Percentiles rank a stretch among this genome's conserved stretches.
Evolutionary conservation across 2,113 vertebrate species (phyloP).

Genomic region (Cervus canadensis): DNA sequence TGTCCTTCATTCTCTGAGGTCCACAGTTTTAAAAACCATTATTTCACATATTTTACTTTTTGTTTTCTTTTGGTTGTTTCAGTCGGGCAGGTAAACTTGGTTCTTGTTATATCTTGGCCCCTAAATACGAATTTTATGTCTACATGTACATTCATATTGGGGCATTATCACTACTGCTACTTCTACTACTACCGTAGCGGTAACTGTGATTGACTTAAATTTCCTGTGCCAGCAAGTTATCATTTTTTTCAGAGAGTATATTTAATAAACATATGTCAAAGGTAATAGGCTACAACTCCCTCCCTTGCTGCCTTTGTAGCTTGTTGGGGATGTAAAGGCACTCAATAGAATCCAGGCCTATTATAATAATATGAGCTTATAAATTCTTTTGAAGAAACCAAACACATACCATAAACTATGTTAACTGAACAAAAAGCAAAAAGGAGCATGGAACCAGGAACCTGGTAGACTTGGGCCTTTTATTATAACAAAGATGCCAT

Average conservation of each 20-base stretch:
- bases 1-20: not conserved
- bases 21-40: not conserved
- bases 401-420: not conserved
- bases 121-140: not conserved
- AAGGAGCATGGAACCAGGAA: not conserved
- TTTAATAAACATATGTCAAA: not conserved
- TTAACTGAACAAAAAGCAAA: not conserved
- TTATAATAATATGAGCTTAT: not conserved
- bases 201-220: not conserved
- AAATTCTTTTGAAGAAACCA: not conserved
- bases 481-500: not conserved
- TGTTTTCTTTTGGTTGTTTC: not conserved
- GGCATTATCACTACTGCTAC: not conserved
- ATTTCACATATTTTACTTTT: not conserved
- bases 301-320: not conserved
- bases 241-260: not conserved
- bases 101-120: not conserved
- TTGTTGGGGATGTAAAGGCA: not conserved
- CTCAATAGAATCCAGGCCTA: not conserved
- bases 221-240: not conserved
- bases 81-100: not conserved
- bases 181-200: not conserved
- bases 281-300: not conserved
- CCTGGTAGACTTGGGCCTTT: not conserved
- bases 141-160: not conserved